Conservation (phyloP, 2,888 invertebrate genomes). For the Pyrrhosoma nymphula region DNA sequence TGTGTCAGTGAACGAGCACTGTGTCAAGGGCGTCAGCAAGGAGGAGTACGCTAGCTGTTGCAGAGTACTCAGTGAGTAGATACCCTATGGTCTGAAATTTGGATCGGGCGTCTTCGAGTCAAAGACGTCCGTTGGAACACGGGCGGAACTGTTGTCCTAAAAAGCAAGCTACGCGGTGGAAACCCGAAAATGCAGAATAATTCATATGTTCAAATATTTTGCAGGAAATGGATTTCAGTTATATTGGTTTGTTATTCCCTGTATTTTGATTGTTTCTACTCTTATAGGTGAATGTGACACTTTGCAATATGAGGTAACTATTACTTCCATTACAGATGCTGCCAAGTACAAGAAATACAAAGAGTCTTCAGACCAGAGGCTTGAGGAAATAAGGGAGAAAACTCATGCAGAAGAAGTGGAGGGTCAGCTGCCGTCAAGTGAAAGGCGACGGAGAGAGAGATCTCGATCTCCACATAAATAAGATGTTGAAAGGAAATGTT, state of each 20-base stretch:
- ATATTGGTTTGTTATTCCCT: too few species aligned
- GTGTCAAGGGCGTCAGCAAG: slow-evolving; percentile 33
- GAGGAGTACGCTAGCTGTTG: slow-evolving; percentile 85
- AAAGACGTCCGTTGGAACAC: too few species aligned
- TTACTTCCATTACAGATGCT: slow-evolving; percentile 81
- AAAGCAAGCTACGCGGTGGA: too few species aligned
- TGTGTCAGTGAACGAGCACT: slow-evolving; percentile 82
- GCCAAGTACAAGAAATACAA: slow-evolving; percentile 87
- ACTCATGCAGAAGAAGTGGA: neutral
- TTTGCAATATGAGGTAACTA: slow-evolving; percentile 65
- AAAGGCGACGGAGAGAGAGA: neutral
- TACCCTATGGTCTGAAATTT: too few species aligned
- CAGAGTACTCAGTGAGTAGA: slow-evolving; percentile 83
- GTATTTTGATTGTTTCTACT: too few species aligned
- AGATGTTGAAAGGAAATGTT: neutral
- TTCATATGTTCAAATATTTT: too few species aligned
- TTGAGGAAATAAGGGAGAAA: neutral
- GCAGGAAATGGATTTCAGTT: too few species aligned
- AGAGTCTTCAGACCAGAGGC: slow-evolving; percentile 73
- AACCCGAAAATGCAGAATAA: too few species aligned
- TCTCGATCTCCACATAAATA: slow-evolving; percentile 4
- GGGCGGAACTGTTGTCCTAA: too few species aligned
- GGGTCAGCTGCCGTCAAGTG: neutral
- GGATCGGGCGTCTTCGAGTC: too few species aligned
- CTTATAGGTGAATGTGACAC: too few species aligned